These are phyloP conservation scores for Haliclona indistincta DNA, from an alignment of 37 sponge, comb jelly and placozoan species.

Conservation along the genomic window DNA sequence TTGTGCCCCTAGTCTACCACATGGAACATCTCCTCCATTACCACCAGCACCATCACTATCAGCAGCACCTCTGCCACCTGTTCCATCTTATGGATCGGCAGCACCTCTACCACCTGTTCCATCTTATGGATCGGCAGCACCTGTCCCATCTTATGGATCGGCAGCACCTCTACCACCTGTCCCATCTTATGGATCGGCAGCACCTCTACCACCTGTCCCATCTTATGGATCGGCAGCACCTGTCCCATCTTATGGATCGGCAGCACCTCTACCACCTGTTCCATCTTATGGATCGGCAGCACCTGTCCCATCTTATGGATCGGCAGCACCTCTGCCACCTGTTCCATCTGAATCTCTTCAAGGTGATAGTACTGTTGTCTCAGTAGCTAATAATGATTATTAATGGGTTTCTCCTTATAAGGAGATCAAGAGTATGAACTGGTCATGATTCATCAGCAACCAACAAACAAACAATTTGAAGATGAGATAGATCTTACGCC, in stretches of 20 bases:
- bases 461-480: background rate
- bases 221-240: no score
- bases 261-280: no score
- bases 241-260: no score
- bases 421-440: slow-evolving; percentile 6
- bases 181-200: background rate
- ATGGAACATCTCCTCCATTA: background rate
- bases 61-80: background rate
- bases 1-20: background rate
- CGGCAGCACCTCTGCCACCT: no score
- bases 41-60: background rate
- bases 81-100: background rate
- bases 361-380: no score
- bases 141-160: background rate
- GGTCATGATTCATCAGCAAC: background rate
- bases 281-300: no score
- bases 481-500: slow-evolving; percentile 31
- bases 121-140: no score
- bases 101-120: background rate
- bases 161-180: background rate
- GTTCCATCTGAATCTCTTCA: no score
- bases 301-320: no score
- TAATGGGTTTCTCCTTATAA: no score
- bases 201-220: background rate
- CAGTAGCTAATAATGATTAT: no score